Percentiles rank a stretch among this genome's conserved stretches.
Evolutionary conservation across 2,113 vertebrate genomes (phyloP).

Genomic region (Kryptolebias marmoratus): DNA sequence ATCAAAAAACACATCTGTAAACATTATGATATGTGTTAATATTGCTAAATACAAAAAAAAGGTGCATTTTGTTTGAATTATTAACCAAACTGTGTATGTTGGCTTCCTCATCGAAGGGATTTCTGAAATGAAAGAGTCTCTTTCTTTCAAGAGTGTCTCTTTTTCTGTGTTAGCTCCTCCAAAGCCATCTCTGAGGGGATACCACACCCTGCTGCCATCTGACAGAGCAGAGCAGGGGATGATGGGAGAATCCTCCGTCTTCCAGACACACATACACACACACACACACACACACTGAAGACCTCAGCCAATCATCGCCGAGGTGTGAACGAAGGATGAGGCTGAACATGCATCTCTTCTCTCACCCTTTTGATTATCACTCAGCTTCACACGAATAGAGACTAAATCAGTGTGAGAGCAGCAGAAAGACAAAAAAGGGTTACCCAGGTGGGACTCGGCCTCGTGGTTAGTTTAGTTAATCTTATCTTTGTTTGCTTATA

Average conservation of each 20-base stretch:
- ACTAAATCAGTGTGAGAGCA: neutral
- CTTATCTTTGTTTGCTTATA: too few relatives aligned
- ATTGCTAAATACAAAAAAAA: slow-evolving; percentile 1
- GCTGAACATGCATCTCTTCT: slow-evolving; percentile 27
- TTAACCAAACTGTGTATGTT: neutral
- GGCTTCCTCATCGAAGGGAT: neutral
- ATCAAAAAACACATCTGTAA: neutral
- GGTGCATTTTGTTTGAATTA: neutral
- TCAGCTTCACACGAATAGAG: slow-evolving; percentile 1
- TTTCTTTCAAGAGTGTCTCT: neutral
- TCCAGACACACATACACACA: slow-evolving; percentile 5
- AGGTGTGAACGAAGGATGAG: slow-evolving; percentile 50
- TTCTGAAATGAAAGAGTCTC: neutral
- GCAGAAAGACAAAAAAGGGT: neutral
- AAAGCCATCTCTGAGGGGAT: slow-evolving; percentile 45
- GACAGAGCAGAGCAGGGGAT: slow-evolving; percentile 25
- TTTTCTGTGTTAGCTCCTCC: slow-evolving; percentile 16
- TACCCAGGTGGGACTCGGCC: neutral
- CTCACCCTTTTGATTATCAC: slow-evolving; percentile 16
- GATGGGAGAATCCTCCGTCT: slow-evolving; percentile 35
- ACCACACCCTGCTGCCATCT: slow-evolving; percentile 70
- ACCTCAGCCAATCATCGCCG: slow-evolving; percentile 36
- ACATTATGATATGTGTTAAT: neutral
- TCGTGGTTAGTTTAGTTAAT: neutral
- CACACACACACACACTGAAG: neutral